These are phyloP conservation scores for Zaprionus nigranus DNA, from an alignment of 1,140 invertebrate species.

Conservation along the genomic window DNA sequence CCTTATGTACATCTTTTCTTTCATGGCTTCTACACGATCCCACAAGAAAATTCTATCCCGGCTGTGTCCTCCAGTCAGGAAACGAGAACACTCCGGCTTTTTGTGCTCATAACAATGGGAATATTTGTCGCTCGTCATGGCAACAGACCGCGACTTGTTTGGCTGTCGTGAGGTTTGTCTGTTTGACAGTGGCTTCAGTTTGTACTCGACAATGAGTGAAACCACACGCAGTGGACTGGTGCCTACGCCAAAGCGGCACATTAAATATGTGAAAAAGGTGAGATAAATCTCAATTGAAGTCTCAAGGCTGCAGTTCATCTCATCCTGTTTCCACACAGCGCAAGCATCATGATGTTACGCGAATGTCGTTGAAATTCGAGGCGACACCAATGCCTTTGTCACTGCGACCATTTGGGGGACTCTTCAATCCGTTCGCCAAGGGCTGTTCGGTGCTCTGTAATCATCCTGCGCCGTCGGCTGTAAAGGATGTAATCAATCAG, in stretches of 20 bases:
- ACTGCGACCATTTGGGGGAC: conserved; percentile 90
- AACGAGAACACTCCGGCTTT: conserved; percentile 1
- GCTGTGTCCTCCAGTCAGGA: neutral
- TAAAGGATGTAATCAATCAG: conserved; percentile 89
- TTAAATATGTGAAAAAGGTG: conserved; percentile 70
- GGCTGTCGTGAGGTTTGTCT: conserved; percentile 34
- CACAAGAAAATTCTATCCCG: neutral
- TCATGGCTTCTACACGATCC: neutral
- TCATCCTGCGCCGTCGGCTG: conserved; percentile 90
- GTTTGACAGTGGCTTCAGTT: conserved; percentile 12
- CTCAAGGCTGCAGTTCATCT: conserved; percentile 2
- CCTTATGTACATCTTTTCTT: neutral
- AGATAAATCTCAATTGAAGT: neutral
- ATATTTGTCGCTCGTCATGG: conserved; percentile 31
- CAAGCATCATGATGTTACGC: conserved; percentile 48
- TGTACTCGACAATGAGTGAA: conserved; percentile 57
- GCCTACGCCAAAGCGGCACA: conserved; percentile 71
- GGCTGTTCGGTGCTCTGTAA: conserved; percentile 93
- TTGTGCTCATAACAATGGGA: conserved; percentile 10
- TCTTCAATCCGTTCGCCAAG: conserved; percentile 91
- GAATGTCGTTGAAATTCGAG: conserved; percentile 73
- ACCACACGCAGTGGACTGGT: conserved; percentile 77
- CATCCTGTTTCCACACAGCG: conserved; percentile 33
- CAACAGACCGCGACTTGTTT: conserved; percentile 37
- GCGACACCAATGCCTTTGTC: conserved; percentile 73